These are phyloP conservation scores for Phycodurus eques DNA, from an alignment of 2,113 vertebrate genomes.

Conservation along the genomic window DNA sequence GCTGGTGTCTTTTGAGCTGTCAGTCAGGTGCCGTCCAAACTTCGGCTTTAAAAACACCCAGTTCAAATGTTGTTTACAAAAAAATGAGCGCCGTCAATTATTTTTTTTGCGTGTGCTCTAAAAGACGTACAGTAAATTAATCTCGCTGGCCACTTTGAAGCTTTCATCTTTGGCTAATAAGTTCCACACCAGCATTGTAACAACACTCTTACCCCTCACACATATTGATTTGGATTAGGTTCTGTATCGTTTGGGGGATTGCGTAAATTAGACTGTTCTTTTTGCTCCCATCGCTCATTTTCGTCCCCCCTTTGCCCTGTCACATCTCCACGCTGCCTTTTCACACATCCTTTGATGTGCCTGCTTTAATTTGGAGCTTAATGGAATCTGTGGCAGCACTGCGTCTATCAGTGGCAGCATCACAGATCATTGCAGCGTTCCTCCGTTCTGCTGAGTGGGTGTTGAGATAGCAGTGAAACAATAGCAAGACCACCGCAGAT, in stretches of 20 bases:
- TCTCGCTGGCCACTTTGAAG: constrained; percentile 61
- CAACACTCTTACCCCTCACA: constrained; percentile 62
- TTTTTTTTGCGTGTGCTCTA: constrained; percentile 31
- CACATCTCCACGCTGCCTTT: constrained; percentile 65
- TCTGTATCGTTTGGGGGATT: constrained; percentile 64
- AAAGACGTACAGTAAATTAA: constrained; percentile 61
- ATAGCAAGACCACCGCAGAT: constrained; percentile 48
- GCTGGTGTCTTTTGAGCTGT: constrained; percentile 24
- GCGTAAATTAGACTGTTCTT: constrained; percentile 62
- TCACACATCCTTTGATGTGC: constrained; percentile 72
- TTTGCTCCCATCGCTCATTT: constrained; percentile 57
- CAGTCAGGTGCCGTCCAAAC: constrained; percentile 27
- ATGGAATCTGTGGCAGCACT: constrained; percentile 71
- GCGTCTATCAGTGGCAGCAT: constrained; percentile 73
- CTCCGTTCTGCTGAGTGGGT: constrained; percentile 71
- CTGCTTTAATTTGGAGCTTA: constrained; percentile 78
- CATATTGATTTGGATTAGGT: constrained; percentile 73
- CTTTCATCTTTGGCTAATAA: constrained; percentile 67
- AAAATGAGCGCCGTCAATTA: constrained; percentile 47
- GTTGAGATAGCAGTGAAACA: constrained; percentile 75
- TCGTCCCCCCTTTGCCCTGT: constrained; percentile 54
- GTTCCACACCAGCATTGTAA: constrained; percentile 63
- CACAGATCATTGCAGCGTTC: constrained; percentile 66
- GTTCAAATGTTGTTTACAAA: constrained; percentile 32
- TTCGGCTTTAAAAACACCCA: constrained; percentile 6